phyloP scores from a whole-genome alignment of 2,888 invertebrate genomes.

The Polyommatus icarus region DNA sequence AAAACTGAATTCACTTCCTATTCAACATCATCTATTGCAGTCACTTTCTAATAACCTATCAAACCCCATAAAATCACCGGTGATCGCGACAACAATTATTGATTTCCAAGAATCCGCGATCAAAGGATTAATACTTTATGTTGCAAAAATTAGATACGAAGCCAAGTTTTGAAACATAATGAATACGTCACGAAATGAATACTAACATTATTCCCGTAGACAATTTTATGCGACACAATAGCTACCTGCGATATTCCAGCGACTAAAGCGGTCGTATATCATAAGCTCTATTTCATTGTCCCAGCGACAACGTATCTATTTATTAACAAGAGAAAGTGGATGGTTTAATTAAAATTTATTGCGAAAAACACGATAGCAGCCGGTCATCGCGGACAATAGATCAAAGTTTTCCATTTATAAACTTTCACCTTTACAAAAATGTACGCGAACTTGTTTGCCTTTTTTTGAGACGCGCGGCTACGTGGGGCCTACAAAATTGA shows the following conservation, averaged over 20 bases:
- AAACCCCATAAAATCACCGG: too few relatives aligned
- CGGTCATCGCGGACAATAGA: slow-evolving; percentile 38
- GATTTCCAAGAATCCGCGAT: too few relatives aligned
- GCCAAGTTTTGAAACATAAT: not conserved
- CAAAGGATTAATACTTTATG: too few relatives aligned
- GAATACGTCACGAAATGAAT: not conserved
- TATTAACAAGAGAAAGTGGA: slow-evolving; percentile 27
- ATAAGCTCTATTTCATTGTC: slow-evolving; percentile 4
- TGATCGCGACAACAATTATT: too few relatives aligned
- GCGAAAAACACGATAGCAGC: slow-evolving; percentile 35
- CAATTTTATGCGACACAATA: not conserved
- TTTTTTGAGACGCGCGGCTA: not conserved
- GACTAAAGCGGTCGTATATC: slow-evolving; percentile 10
- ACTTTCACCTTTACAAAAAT: slow-evolving; percentile 32
- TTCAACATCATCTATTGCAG: too few relatives aligned
- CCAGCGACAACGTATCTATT: slow-evolving; percentile 25
- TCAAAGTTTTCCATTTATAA: slow-evolving; percentile 40
- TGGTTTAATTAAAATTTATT: slow-evolving; percentile 39
- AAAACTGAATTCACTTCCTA: too few relatives aligned
- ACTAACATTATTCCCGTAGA: not conserved
- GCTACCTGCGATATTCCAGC: slow-evolving; percentile 5
- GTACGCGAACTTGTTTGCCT: not conserved
- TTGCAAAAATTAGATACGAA: not conserved
- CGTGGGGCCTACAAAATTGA: not conserved
- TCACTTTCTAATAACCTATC: too few relatives aligned